Evolutionary conservation across 2,888 invertebrate genomes (phyloP), one percentile per base, ranked within the genome.

Genomic region (Diadegma fenestrale): DNA sequence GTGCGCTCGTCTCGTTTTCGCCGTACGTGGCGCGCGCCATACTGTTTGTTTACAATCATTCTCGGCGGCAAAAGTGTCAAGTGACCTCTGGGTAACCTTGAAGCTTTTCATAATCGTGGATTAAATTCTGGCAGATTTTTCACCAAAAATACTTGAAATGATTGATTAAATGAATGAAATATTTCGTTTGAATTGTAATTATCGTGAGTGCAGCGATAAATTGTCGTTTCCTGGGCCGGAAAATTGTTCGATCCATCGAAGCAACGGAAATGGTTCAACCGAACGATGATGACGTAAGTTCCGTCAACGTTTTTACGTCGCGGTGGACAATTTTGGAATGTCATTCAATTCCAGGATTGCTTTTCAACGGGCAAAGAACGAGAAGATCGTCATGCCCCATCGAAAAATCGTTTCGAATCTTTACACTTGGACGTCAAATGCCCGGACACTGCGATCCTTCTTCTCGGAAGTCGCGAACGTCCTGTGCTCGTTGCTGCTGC

Each of bases 401-500:
- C 82, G 5, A 88, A 87, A 64, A 72, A 87, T 54, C 78, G 75
- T 30, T 92, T 93, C 58, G 91, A 90, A 37, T 79, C 89, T 0
- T 45, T 92, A 43, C 80, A 80, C n/a, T 79, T 92, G 33, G 91
- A 92, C 48, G 80, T 91, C 1, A 89, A 90, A 66, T 84, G 91
- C 64, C 91, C 91, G 37, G 89, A 89, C 22, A 92, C 92, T 2
- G 91, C 91, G 14, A 87, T 93, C 80, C 88, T 91, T 4, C 88
- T 93, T 37, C 86, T 93, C 5, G 87, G 90, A 80, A 91, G 91
- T 41, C 75, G 90, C 33, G 93, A 93, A 77, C 87, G 89, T 41
- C 93, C 94, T 89, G 94, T 94, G 26, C 91, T 93, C 6, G 92
- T 91, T 1, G 95, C 95, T 2, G 94, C 91, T 0, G 94, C 92